These are phyloP conservation scores for Lateolabrax maculatus DNA, from an alignment of 2,797 vertebrate species.

Conservation along the genomic window DNA sequence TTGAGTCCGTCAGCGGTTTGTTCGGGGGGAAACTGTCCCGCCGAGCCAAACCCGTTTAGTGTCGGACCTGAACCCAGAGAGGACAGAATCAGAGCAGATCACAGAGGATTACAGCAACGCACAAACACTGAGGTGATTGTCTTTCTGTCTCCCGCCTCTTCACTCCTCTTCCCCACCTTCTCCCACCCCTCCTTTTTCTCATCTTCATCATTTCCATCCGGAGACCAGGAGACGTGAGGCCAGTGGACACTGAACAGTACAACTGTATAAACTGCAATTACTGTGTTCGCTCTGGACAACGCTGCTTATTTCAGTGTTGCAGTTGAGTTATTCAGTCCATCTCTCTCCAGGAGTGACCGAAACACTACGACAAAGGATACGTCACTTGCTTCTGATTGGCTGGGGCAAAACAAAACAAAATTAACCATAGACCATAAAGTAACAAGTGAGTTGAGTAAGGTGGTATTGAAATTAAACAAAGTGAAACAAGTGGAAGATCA, in stretches of 20 bases:
- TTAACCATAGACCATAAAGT: no score
- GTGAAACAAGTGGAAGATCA: no score
- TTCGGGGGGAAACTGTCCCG: slow-evolving; percentile 39
- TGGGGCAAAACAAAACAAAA: no score
- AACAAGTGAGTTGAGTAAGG: no score
- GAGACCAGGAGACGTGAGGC: neutral
- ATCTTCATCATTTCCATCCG: neutral
- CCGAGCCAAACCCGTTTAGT: slow-evolving; percentile 63
- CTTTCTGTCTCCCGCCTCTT: slow-evolving; percentile 1
- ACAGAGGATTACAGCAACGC: slow-evolving; percentile 55
- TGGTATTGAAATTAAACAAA: no score
- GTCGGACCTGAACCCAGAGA: slow-evolving; percentile 57
- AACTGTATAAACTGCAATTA: neutral
- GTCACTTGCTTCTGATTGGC: no score
- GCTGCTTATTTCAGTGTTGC: neutral
- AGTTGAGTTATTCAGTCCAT: neutral
- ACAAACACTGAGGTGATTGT: slow-evolving; percentile 61
- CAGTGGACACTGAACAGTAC: neutral
- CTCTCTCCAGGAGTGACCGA: no score
- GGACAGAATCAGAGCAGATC: slow-evolving; percentile 67
- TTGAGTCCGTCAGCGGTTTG: slow-evolving; percentile 76
- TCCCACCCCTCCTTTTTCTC: slow-evolving; percentile 1
- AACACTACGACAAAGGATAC: neutral
- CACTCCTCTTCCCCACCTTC: neutral
- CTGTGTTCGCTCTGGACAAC: neutral